These are phyloP conservation scores for Pseudomyrmex dendroicus DNA, from an alignment of 1,140 invertebrate genomes.

Conservation along the genomic window DNA sequence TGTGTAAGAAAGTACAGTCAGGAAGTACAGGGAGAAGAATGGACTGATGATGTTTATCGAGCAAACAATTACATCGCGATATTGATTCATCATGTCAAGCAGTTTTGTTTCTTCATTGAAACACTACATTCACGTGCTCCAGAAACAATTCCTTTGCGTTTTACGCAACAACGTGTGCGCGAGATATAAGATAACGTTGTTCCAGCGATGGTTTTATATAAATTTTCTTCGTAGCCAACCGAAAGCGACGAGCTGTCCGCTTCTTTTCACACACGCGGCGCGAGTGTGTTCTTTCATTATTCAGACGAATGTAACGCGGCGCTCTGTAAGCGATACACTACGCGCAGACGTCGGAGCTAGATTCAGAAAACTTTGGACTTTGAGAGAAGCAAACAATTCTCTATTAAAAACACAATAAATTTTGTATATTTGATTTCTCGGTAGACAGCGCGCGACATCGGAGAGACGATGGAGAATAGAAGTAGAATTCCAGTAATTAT, in stretches of 20 bases:
- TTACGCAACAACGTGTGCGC: background rate
- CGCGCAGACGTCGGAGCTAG: background rate
- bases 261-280: slow-evolving; percentile 1
- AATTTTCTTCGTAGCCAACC: slow-evolving; percentile 62
- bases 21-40: too few relatives aligned
- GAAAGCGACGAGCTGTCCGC: slow-evolving; percentile 16
- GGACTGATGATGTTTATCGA: too few relatives aligned
- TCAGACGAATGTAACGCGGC: slow-evolving; percentile 29
- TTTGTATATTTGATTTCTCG: too few relatives aligned
- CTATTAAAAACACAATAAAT: background rate
- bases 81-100: too few relatives aligned
- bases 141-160: background rate
- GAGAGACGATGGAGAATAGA: too few relatives aligned
- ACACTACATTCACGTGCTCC: too few relatives aligned
- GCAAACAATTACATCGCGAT: too few relatives aligned
- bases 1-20: too few relatives aligned
- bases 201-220: slow-evolving; percentile 39
- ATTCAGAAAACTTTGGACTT: background rate
- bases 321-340: background rate
- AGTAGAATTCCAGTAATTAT: too few relatives aligned
- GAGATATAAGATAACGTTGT: background rate
- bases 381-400: background rate
- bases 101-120: background rate
- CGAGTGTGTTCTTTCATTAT: slow-evolving; percentile 25
- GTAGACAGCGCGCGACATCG: too few relatives aligned